Evolutionary conservation across 2,113 vertebrate genomes (phyloP), one percentile per base, ranked within the genome.

Genomic region (Hippocampus zosterae): DNA sequence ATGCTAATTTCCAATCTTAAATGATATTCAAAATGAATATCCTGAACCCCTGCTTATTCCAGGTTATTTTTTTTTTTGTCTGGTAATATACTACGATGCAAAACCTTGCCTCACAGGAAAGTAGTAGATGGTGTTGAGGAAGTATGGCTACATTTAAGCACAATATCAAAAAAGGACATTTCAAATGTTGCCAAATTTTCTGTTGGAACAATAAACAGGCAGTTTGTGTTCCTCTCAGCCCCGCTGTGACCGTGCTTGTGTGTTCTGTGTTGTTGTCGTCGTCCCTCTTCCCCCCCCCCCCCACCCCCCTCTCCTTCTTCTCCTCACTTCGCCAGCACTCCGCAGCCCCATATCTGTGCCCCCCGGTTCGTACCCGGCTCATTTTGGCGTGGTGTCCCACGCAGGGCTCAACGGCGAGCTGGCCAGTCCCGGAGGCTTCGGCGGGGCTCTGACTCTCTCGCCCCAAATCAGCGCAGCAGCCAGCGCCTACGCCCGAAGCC

Each of bases 321-420:
- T 46, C 63, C n/a, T 44, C 8, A 37, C 42, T 27, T 25, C 27
- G 57, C 76, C 86, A 97, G 96, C 93, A 80, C 90, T 95, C 79
- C 88, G 93, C 88, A 96, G 93, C 79, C 92, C 95, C 18, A 88
- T 95, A 86, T 92, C 92, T 60, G 88, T 92, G 82, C 69, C 94
- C 76, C 82, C 93, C 25, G 88, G 92, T 82, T 91, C 93, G 57
- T 96, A 94, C 81, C 73, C 90, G 0, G 79, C 94, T n/a, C 93
- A 95, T 75, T 93, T 96, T 42, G 93, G 92, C 53, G 81, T 94
- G 84, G 89, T 94, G 83, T 92, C 95, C 76, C 95, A 95, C 19
- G 67, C 92, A 16, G 71, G 92, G 42, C 92, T 98, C 76, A 94
- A 92, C 0, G 92, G 94, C 44, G 95, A 98, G 82, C 91, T 95